Evolutionary conservation across 2,113 vertebrate genomes (phyloP), one percentile per base, ranked within the genome.

Genomic region (Heterotilapia buettikoferi): DNA sequence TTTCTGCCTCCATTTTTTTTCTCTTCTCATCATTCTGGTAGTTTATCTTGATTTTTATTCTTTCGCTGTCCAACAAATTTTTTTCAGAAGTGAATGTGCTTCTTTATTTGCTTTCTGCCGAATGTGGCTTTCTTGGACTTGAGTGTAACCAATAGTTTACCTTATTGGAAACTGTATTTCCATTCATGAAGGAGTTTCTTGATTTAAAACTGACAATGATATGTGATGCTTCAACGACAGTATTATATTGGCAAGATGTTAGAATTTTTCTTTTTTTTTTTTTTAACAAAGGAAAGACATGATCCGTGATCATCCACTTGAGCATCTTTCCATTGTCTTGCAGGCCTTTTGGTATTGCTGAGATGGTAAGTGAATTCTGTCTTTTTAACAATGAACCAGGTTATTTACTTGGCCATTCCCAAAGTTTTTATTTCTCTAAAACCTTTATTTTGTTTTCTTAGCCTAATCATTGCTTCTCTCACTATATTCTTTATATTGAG

Each of bases 251-350:
- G 66, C n/a, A 71, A 1, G 66, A 71, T 71, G 24, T 18, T 45
- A 6, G 38, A 26, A 18, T 8, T 26, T 1, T 24, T 24, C n/a
- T 24, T 24, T 40, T 38, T 1, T 0, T 6, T 6, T 29, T 29
- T 66, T 18, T 73, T 47, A 29, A 47, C 40, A 18, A 47, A 47
- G 68, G 43, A 76, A 47, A 18, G 21, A 5, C 4, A 18, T 3
- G 8, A 66, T 36, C 4, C 3, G 0, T 45, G 68, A 45, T 45
- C 40, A 4, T 73, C 5, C 66, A 43, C 12, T 43, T 71, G 36
- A 24, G 1, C 7, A 24, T 40, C 36, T 43, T 45, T 71, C 66
- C 66, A 73, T 18, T 18, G 7, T 26, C 66, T 73, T 73, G 2
- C 38, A 73, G 21, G n/a, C 66, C 7, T 71, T 71, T 71, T 71